Evolutionary conservation across 1,140 invertebrate species (phyloP).

Genomic region (Penaeus vannamei): DNA sequence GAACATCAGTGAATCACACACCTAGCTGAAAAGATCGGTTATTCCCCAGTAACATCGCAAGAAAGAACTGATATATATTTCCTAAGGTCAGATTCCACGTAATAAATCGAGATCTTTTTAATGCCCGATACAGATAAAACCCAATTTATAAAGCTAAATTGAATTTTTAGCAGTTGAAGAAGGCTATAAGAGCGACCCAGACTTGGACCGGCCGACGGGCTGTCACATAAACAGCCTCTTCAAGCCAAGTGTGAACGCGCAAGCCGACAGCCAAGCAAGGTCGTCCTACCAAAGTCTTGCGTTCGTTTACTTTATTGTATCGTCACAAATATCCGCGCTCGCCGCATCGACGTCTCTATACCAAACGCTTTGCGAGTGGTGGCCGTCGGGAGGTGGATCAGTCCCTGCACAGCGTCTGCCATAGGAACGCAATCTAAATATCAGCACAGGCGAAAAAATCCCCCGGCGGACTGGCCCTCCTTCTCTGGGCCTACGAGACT

Average conservation of each 20-base stretch:
- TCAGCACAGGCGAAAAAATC: too few species aligned
- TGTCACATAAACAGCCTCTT: conserved; percentile 58
- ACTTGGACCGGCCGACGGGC: conserved; percentile 7
- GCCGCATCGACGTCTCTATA: too few species aligned
- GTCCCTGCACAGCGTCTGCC: too few species aligned
- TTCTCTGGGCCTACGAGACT: background rate
- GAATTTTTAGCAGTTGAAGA: conserved; percentile 24
- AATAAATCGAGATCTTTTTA: conserved; percentile 18
- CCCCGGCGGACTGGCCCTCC: background rate
- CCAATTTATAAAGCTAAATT: too few species aligned
- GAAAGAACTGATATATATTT: conserved; percentile 34
- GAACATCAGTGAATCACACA: conserved; percentile 50
- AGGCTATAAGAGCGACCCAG: background rate
- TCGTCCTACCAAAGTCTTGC: conserved; percentile 48
- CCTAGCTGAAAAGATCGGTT: conserved; percentile 51
- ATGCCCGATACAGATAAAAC: too few species aligned
- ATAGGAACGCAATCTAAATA: too few species aligned
- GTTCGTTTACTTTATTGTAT: conserved; percentile 60
- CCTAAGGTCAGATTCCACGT: background rate
- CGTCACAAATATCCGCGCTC: conserved; percentile 13
- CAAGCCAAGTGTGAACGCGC: conserved; percentile 62
- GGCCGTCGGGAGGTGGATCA: too few species aligned
- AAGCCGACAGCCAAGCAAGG: conserved; percentile 64
- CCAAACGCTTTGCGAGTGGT: too few species aligned
- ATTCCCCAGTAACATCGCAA: conserved; percentile 18